These are phyloP conservation scores for Tetragonula clypearis DNA, from an alignment of 1,140 invertebrate species.

Conservation along the genomic window DNA sequence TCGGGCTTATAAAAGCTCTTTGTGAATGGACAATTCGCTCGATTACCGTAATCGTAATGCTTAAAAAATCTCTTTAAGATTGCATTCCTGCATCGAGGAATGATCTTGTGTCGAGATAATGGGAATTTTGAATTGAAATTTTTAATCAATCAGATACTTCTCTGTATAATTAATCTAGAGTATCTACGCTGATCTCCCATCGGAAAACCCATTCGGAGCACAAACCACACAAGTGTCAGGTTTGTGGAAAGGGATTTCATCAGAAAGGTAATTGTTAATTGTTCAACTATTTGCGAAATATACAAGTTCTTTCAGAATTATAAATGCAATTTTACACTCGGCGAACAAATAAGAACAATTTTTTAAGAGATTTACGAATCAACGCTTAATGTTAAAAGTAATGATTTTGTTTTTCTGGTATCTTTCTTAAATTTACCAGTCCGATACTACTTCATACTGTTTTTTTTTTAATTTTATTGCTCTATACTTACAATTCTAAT, in stretches of 20 bases:
- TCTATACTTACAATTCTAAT: no score
- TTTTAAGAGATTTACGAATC: no score
- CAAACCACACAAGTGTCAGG: slow-evolving; percentile 88
- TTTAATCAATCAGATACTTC: no score
- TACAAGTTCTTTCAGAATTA: neutral
- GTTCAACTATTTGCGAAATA: neutral
- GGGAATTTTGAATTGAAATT: neutral
- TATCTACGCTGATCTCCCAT: slow-evolving; percentile 89
- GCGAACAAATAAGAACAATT: no score
- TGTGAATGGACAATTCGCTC: neutral
- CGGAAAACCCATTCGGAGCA: slow-evolving; percentile 88
- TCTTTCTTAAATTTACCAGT: no score
- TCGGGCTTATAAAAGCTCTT: neutral
- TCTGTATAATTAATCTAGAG: slow-evolving; percentile 73
- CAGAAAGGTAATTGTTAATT: slow-evolving; percentile 85
- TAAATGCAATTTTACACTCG: no score
- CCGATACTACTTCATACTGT: no score
- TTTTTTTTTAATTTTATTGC: no score
- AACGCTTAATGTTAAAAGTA: no score
- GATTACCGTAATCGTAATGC: neutral
- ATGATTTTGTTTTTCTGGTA: no score
- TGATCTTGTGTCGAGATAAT: neutral
- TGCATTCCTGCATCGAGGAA: neutral
- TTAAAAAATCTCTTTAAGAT: neutral
- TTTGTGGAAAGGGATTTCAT: slow-evolving; percentile 89